phyloP scores from a whole-genome alignment of 2,888 invertebrate genomes.

The Chaetoderma sp. region DNA sequence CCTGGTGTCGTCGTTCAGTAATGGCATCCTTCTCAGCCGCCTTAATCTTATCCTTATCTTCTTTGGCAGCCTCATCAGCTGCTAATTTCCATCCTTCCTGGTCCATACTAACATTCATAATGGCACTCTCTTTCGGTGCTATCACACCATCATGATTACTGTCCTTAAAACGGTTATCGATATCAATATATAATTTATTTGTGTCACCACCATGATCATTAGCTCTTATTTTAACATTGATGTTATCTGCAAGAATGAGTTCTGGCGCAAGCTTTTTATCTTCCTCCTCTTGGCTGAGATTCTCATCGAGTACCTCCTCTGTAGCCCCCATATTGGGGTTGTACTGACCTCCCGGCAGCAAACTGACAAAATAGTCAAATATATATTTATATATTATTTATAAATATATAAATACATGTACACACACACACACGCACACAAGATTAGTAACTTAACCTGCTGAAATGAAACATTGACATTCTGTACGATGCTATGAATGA shows the following conservation, averaged over 20 bases:
- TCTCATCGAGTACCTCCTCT: constrained; percentile 63
- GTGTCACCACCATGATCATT: not conserved
- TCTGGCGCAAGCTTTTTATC: constrained; percentile 49
- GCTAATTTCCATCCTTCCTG: constrained; percentile 3
- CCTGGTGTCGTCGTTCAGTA: constrained; percentile 9
- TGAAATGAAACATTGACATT: no score
- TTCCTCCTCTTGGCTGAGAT: constrained; percentile 58
- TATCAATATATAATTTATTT: constrained; percentile 35
- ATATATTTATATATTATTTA: not conserved
- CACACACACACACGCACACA: no score
- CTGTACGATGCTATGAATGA: no score
- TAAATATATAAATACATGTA: no score
- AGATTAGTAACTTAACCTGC: no score
- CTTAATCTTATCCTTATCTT: constrained; percentile 2
- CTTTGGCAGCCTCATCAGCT: constrained; percentile 3
- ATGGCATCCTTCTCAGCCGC: constrained; percentile 23
- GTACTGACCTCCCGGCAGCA: constrained; percentile 47
- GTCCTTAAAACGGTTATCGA: constrained; percentile 53
- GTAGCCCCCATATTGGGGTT: constrained; percentile 59
- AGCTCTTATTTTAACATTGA: no score
- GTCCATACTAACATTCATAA: not conserved
- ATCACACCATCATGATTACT: constrained; percentile 24
- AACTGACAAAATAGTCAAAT: constrained; percentile 38
- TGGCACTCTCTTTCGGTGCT: constrained; percentile 35
- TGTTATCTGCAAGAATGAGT: constrained; percentile 46